These are phyloP conservation scores for Gandaritis pyraliata DNA, from an alignment of 2,888 invertebrate species.

Conservation along the genomic window DNA sequence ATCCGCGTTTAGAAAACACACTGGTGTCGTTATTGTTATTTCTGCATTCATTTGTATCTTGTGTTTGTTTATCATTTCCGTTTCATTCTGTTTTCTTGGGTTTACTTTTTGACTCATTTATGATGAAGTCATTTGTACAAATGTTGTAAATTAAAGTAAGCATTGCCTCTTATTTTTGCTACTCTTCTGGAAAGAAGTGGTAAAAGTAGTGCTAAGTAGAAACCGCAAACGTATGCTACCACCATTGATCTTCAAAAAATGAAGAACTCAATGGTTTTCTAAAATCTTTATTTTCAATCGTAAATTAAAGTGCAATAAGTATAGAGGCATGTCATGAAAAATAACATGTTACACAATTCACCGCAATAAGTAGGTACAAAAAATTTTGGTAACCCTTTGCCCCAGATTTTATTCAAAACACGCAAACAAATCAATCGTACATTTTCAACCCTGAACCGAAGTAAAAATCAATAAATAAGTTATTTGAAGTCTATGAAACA, in stretches of 20 bases:
- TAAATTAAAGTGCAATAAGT: no score
- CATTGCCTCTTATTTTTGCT: no score
- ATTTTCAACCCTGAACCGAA: constrained; percentile 9
- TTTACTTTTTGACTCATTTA: constrained; percentile 25
- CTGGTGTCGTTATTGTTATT: constrained; percentile 27
- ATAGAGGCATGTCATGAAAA: no score
- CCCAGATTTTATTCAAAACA: constrained; percentile 19
- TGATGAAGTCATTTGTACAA: constrained; percentile 12
- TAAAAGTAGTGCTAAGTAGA: no score
- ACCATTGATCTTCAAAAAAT: no score
- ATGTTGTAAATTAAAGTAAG: no score
- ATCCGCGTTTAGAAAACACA: constrained; percentile 37
- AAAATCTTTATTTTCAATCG: no score
- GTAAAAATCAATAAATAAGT: constrained; percentile 32
- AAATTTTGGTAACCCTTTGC: constrained; percentile 21
- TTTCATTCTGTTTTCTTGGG: constrained; percentile 22
- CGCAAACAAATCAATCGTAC: constrained; percentile 7
- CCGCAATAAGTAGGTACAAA: constrained; percentile 5
- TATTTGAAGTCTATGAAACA: constrained; percentile 31
- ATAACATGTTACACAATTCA: not conserved
- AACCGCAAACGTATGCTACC: no score
- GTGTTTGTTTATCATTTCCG: constrained; percentile 41
- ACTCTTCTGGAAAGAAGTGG: no score
- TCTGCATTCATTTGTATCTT: constrained; percentile 33
- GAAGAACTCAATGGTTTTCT: no score